Evolutionary conservation across 2,113 vertebrate species (phyloP), one percentile per base, ranked within the genome.

Genomic region (Sceloporus undulatus): DNA sequence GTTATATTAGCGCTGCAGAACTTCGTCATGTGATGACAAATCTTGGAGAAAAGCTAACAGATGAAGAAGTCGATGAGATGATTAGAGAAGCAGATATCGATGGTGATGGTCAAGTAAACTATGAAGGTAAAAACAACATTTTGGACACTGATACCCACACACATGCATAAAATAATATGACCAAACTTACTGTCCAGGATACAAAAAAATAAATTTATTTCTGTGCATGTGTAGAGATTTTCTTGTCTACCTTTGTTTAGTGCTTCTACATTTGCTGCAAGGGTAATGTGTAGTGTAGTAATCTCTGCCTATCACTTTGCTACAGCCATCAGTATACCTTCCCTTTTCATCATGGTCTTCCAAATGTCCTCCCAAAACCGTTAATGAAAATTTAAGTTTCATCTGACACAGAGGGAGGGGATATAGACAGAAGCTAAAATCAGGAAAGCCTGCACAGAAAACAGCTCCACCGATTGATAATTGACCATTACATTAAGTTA

Each of bases 71-170:
- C 91, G 98, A 99, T 87, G 99, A 99, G 94, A 99, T 99, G 99
- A 99, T 99, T 98, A 98, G 99, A 97, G 99, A 99, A 99, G 99
- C 99, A 98, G 99, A 99, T 95, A 99, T 99, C 94, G 99, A 99
- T 92, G 99, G 99, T 91, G 99, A 99, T 90, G 99, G 99, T 94
- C 99, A 99, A 97, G 99, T 99, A 98, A 99, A 99, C 97, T 99
- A 99, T 95, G 99, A 99, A 99, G 99, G 99, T 99, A 94, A 94
- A 92, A 38, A 65, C 76, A 54, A 38, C 21, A 54, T 9, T 70
- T 77, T 66, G 25, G 23, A 66, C 29, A 48, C 29, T 65, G 23
- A 2, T 4, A 66, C 9, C 29, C 29, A 40, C 80, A 16, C 11
- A 59, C 2, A 59, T 14, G 34, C 34, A 34, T 34, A 34, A 34